Evolutionary conservation across 2,797 vertebrate species (phyloP).

Genomic region (Sebastes cheni): DNA sequence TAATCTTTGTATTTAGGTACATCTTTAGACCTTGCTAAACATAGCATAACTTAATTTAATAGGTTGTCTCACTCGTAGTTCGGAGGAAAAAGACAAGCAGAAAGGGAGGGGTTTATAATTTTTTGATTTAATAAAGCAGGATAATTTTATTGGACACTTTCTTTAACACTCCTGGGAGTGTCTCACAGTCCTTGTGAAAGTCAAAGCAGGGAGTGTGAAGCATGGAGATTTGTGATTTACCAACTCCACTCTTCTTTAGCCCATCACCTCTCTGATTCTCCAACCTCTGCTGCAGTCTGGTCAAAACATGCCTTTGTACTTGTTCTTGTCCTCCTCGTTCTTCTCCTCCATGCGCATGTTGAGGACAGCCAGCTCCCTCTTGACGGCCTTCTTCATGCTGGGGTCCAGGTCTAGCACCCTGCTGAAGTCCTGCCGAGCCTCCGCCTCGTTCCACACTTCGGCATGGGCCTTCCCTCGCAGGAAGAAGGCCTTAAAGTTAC

Average conservation of each 20-base stretch:
- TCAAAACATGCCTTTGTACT: slow-evolving; percentile 87
- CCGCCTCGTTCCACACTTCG: slow-evolving; percentile 89
- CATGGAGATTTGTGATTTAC: background rate
- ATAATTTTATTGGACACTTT: background rate
- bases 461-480: slow-evolving; percentile 87
- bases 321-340: slow-evolving; percentile 85
- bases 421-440: slow-evolving; percentile 87
- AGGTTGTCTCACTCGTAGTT: background rate
- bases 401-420: slow-evolving; percentile 88
- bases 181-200: background rate
- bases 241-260: background rate
- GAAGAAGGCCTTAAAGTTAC: slow-evolving; percentile 86
- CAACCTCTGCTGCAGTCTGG: background rate
- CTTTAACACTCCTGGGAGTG: background rate
- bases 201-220: background rate
- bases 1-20: background rate
- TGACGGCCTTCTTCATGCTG: slow-evolving; percentile 84
- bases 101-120: background rate
- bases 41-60: background rate
- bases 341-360: slow-evolving; percentile 87
- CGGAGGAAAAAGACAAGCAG: background rate
- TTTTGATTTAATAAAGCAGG: background rate
- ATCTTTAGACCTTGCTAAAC: background rate
- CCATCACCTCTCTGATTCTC: background rate
- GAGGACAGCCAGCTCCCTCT: slow-evolving; percentile 83